Evolutionary conservation across 2,888 invertebrate genomes (phyloP).

Genomic region (Luperina nickerlii): DNA sequence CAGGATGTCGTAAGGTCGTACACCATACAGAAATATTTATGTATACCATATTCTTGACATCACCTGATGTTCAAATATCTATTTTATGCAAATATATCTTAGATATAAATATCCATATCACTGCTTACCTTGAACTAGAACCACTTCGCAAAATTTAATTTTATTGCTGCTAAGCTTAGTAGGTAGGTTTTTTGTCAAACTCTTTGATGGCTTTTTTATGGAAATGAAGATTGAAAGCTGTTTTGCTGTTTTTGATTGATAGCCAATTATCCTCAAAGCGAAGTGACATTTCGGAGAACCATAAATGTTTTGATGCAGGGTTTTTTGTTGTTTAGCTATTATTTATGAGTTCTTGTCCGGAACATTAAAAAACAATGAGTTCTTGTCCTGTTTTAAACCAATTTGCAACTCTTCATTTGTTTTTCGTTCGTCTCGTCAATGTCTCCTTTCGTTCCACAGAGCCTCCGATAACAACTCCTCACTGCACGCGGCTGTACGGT

Average conservation of each 20-base stretch:
- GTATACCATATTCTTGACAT: conserved; percentile 25
- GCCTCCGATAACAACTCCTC: conserved; percentile 95
- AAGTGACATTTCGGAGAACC: conserved; percentile 57
- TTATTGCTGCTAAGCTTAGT: conserved; percentile 30
- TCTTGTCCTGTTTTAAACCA: neutral
- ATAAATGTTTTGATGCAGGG: conserved; percentile 22
- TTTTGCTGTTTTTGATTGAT: conserved; percentile 59
- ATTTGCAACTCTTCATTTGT: neutral
- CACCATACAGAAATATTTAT: conserved; percentile 52
- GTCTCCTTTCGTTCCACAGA: conserved; percentile 87
- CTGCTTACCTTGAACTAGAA: conserved; percentile 78
- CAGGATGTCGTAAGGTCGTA: conserved; percentile 84
- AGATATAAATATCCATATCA: conserved; percentile 56
- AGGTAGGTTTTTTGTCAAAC: conserved; percentile 53
- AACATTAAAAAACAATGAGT: conserved; percentile 13
- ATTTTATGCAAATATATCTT: conserved; percentile 56
- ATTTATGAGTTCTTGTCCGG: conserved; percentile 4
- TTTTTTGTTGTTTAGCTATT: conserved; percentile 32
- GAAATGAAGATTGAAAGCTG: conserved; percentile 55
- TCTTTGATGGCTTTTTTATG: conserved; percentile 55
- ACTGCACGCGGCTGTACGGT: conserved; percentile 96
- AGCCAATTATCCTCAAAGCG: conserved; percentile 53
- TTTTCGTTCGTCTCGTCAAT: conserved; percentile 19
- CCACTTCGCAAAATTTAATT: conserved; percentile 62
- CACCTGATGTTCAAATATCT: conserved; percentile 26